These are phyloP conservation scores for Cataglyphis albicans DNA, from an alignment of 2,888 invertebrate genomes.

Conservation along the genomic window DNA sequence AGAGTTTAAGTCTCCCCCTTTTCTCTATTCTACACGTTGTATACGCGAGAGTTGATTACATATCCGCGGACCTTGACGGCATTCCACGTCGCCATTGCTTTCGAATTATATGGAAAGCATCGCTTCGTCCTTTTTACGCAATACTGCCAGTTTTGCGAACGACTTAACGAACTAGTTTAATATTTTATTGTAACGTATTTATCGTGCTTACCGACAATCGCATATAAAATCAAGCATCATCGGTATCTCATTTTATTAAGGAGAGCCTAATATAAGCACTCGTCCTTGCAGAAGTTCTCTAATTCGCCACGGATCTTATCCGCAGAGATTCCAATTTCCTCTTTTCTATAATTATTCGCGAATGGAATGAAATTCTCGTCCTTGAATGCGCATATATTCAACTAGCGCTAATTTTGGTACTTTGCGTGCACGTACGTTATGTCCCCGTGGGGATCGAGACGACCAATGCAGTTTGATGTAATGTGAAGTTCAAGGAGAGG, in stretches of 20 bases:
- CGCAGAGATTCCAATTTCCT: constrained; percentile 13
- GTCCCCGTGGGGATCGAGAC: constrained; percentile 31
- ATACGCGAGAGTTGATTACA: constrained; percentile 49
- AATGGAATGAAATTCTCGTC: constrained; percentile 44
- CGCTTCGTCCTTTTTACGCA: constrained; percentile 34
- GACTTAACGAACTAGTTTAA: constrained; percentile 49
- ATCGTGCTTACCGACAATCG: not conserved
- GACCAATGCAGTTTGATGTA: constrained; percentile 58
- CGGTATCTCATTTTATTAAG: constrained; percentile 37
- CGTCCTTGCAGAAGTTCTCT: constrained; percentile 8
- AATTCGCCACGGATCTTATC: constrained; percentile 20
- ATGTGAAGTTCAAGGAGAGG: constrained; percentile 66
- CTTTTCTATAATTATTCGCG: constrained; percentile 61
- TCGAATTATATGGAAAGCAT: constrained; percentile 55
- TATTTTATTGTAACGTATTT: constrained; percentile 44
- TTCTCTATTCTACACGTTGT: constrained; percentile 38
- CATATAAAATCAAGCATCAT: constrained; percentile 40
- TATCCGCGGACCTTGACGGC: constrained; percentile 58
- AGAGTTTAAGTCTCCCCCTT: constrained; percentile 23
- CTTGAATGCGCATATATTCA: constrained; percentile 41
- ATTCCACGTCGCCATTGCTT: constrained; percentile 55
- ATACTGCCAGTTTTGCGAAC: not conserved
- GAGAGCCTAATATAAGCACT: not conserved
- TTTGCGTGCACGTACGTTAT: constrained; percentile 12
- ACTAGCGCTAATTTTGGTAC: constrained; percentile 47